Base-by-base conservation (phyloP, 2,113 vertebrate species). In the Coregonus clupeaformis region DNA sequence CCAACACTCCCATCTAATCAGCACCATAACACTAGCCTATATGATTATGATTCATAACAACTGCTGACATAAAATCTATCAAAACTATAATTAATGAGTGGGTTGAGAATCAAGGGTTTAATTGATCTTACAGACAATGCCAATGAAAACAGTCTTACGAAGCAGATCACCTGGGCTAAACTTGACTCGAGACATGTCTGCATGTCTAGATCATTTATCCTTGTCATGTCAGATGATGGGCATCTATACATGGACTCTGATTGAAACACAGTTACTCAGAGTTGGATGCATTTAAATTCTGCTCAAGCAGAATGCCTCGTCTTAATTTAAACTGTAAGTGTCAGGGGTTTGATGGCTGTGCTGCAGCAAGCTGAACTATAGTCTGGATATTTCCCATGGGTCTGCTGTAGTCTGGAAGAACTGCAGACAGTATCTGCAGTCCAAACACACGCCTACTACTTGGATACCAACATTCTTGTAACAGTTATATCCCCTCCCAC, bases 261-360 rank as follows among this genome's bases (percentile, higher is more conserved):
- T 5, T 65, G 27, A 22, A 65, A 65, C 60, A 63, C 62, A 14
- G 62, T 64, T 27, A 64, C 9, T 27, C 27, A 20, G 27, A 5
- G 27, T 30, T 65, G 5, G 3, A 16, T 18, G 14, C 63, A 24
- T 16, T 29, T 24, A 13, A 27, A 16, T 3, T 20, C 29, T 30
- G 36, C 66, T 52, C 49, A 45, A 75, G 32, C n/a, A n/a, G 24
- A 29, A 65, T 69, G 60, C 25, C 68, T 64, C 49, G 42, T 20
- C 20, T 25, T 59, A 22, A 75, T 67, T 20, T 47, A 55, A 71
- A 79, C 60, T 42, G 6, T 9, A 13, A 24, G 14, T 63, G 74
- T 47, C 74, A 62, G n/a, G 11, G 52, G 20, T 69, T 36, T 76
- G 72, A 73, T 45, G 68, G 72, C 72, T 73, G 65, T 63, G 67